Evolutionary conservation across 2,113 vertebrate species (phyloP).

Genomic region (Pipa parva): DNA sequence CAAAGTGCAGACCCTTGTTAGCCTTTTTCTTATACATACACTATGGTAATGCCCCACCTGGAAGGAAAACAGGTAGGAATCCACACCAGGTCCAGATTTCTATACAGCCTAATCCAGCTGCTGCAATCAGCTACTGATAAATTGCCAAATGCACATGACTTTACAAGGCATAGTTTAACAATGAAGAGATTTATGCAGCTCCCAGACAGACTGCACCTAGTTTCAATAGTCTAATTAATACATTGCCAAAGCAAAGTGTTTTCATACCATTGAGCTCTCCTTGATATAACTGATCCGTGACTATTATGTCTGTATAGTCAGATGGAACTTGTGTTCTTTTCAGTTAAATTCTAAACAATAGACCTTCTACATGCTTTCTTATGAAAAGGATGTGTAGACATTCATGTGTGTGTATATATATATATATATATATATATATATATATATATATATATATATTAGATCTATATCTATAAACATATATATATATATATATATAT

Average conservation of each 20-base stretch:
- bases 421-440: too few species aligned
- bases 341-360: too few species aligned
- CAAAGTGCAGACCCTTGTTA: not conserved
- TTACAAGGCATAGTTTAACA: not conserved
- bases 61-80: slow-evolving; percentile 21
- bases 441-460: too few species aligned
- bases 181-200: slow-evolving; percentile 1
- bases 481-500: too few species aligned
- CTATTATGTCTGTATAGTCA: too few species aligned
- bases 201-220: not conserved
- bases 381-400: too few species aligned
- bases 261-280: too few species aligned
- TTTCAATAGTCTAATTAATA: not conserved
- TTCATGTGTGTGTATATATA: too few species aligned
- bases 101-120: slow-evolving; percentile 23
- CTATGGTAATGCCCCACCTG: slow-evolving; percentile 13
- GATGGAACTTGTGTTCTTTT: too few species aligned
- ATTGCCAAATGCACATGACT: slow-evolving; percentile 11
- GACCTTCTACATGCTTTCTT: too few species aligned
- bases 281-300: too few species aligned
- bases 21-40: not conserved
- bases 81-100: slow-evolving; percentile 25
- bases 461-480: too few species aligned
- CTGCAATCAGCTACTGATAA: slow-evolving; percentile 10
- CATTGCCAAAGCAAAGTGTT: not conserved